A percentile compares a stretch with the other conserved stretches of the same genome.
phyloP scores from a whole-genome alignment of 2,888 invertebrate genomes.

The Onthophagus sagittarius region DNA sequence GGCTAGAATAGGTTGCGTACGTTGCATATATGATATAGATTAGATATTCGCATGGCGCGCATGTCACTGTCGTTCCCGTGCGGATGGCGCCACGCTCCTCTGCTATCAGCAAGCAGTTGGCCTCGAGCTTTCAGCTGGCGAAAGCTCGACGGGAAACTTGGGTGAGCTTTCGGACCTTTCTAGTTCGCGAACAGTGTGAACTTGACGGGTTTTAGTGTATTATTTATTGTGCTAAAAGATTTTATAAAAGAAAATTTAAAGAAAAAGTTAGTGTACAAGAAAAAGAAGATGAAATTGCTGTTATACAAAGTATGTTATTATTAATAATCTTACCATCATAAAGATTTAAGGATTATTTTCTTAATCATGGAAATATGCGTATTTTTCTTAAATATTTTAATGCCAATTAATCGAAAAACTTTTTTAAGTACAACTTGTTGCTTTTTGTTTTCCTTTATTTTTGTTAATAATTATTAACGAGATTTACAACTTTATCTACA shows the following conservation, averaged over 20 bases:
- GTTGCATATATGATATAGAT: slow-evolving; percentile 44
- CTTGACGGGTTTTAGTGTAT: too few relatives aligned
- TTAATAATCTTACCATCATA: neutral
- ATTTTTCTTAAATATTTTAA: too few relatives aligned
- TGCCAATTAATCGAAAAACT: too few relatives aligned
- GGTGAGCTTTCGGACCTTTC: too few relatives aligned
- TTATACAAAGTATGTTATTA: neutral
- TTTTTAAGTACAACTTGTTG: too few relatives aligned
- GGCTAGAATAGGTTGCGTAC: neutral
- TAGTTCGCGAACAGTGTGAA: too few relatives aligned
- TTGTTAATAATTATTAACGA: too few relatives aligned
- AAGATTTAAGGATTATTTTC: neutral
- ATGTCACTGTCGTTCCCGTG: slow-evolving; percentile 38
- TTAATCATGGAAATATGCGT: neutral
- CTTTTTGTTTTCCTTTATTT: too few relatives aligned
- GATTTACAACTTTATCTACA: too few relatives aligned
- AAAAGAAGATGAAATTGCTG: neutral
- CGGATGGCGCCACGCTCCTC: slow-evolving; percentile 33
- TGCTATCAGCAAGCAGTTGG: slow-evolving; percentile 34
- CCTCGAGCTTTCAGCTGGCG: slow-evolving; percentile 38
- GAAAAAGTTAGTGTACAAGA: too few relatives aligned
- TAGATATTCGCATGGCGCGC: slow-evolving; percentile 46
- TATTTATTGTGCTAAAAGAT: too few relatives aligned
- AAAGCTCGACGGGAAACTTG: neutral
- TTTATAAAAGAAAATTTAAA: too few relatives aligned